Evolutionary conservation across 1,140 invertebrate genomes (phyloP), one percentile per base, ranked within the genome.

Genomic region (Vanessa tameamea): DNA sequence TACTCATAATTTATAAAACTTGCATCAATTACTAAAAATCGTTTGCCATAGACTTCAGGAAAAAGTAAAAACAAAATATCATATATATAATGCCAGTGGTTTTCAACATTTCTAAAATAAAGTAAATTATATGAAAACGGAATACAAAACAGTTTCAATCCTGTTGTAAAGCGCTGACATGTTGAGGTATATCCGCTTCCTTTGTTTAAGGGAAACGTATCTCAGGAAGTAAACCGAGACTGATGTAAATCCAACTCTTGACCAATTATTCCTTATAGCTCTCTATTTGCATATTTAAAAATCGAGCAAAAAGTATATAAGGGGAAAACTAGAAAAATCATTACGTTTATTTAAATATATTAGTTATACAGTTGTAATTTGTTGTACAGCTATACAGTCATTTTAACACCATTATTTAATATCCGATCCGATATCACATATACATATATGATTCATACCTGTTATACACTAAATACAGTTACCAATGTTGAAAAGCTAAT

Each of bases 181-280:
- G 53, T 75, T 64, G 63, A 67, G 51, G 73, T 59, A 74, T 37
- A 31, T 53, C 16, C 64, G 65, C 64, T 74, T 67, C 72, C 69
- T 75, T 75, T 67, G 69, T 75, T 67, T 75, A 64, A 65, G 73
- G 64, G 73, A 75, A 75, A 75, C 73, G 63, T 75, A 75, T 65
- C 73, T 75, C 73, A 69, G 73, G 73, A 75, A 66, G 68, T 67
- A 51, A 71, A 47, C 31, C 57, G 55, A 70, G 63, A 67, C 73
- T 66, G 53, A 68, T 68, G 47, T 63, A 70, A 64, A 75, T 69
- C 64, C 63, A 50, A 69, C 48, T 50, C 50, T 64, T 53, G 50
- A 71, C 64, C 69, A 71, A 47, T 51, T 53, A 59, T 71, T 37
- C 26, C n/a, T 47, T 50, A 37, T 16, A 61, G 6, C 9, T 23